phyloP scores from a whole-genome alignment of 1,140 invertebrate species.

The Caenorhabditis remanei region DNA sequence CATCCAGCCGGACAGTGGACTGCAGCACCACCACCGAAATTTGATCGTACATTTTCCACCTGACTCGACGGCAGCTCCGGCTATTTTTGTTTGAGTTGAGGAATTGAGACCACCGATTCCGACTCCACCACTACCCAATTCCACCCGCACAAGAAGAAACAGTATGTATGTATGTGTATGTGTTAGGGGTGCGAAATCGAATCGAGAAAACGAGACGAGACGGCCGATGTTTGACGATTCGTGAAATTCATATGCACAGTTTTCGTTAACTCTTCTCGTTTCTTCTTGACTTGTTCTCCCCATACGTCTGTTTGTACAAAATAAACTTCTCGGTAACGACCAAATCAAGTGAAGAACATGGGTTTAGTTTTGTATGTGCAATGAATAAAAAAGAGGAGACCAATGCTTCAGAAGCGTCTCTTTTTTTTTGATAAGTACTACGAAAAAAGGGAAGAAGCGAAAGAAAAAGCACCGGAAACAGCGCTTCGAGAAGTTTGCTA shows the following conservation, averaged over 20 bases:
- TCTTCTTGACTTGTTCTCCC: background rate
- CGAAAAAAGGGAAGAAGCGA: background rate
- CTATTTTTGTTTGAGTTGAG: conserved; percentile 55
- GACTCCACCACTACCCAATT: background rate
- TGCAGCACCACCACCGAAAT: background rate
- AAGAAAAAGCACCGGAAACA: conserved; percentile 2
- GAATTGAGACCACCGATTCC: conserved; percentile 52
- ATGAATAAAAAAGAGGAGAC: conserved; percentile 20
- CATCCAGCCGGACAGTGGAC: background rate
- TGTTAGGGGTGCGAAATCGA: conserved; percentile 28
- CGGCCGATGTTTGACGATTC: conserved; percentile 48
- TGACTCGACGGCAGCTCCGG: conserved; percentile 24
- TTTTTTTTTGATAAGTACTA: conserved; percentile 26
- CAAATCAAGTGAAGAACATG: conserved; percentile 50
- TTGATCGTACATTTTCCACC: conserved; percentile 6
- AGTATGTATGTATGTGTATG: conserved; percentile 48
- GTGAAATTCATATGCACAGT: conserved; percentile 55
- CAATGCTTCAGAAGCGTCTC: conserved; percentile 11
- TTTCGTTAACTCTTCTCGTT: conserved; percentile 49
- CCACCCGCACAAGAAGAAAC: conserved; percentile 42
- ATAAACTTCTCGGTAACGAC: conserved; percentile 56
- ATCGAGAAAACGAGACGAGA: conserved; percentile 29
- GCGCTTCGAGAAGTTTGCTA: conserved; percentile 14
- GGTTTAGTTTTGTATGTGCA: conserved; percentile 27
- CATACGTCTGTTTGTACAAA: conserved; percentile 43